Base-by-base conservation (phyloP, 2,797 vertebrate species). In the Macropodus opercularis region DNA sequence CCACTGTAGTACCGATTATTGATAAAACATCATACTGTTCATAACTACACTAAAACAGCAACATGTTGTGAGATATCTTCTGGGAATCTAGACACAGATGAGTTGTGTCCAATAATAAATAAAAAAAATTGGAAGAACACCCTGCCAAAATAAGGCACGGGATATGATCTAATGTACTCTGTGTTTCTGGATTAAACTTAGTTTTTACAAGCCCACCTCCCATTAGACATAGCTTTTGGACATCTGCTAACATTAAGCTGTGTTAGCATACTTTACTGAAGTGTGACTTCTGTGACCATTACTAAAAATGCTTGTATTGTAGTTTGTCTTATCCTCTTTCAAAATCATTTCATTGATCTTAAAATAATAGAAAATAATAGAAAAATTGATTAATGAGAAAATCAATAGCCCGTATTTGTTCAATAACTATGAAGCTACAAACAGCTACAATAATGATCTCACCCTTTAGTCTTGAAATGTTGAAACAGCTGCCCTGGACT, bases 161-260 rank as follows among this genome's bases (percentile, higher is more conserved):
- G 79, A 72, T 75, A 32, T 82, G 75, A 79, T 69, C 58, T 79
- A 72, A 82, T 76, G 52, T 55, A 66, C 59, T 53, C 50, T 9
- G 35, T 67, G 68, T 75, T 68, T 44, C 29, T 60, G 47, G 39
- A 63, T 52, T 17, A 59, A 24, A 19, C 26, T 40, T 49, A 15
- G 63, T 57, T 69, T 53, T 53, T 23, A 50, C 19, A 29, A 42
- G n/a, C 27, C 27, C 40, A 64, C 56, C 32, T 71, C 60, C 57
- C 13, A 9, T 60, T 15, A 63, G 56, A 43, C 21, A 19, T 8
- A 58, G 38, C n/a, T 41, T 38, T 29, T 72, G 40, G 42, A 80
- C 67, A 79, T 78, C 66, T 80, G 79, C 55, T 32, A 9, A 60
- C 43, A 46, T 55, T 53, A 59, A 2, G 3, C 21, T 29, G 14